Evolutionary conservation across 2,113 vertebrate genomes (phyloP), one percentile per base, ranked within the genome.

Genomic region (Rhynchomys soricoides): DNA sequence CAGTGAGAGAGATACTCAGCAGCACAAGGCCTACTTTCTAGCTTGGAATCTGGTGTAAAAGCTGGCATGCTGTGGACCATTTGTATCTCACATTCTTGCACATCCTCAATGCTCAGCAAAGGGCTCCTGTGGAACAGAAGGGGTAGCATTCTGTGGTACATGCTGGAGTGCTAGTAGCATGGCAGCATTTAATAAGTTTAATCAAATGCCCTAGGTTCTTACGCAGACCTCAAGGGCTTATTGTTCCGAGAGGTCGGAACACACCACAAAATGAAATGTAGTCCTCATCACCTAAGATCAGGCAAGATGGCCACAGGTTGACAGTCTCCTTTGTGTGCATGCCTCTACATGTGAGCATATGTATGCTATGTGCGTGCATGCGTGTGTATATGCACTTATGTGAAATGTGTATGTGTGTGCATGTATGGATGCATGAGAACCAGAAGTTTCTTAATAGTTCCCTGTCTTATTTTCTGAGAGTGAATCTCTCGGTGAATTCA

Each of bases 1-100:
- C 11, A 50, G 48, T 0, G 19, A 57, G 77, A 91, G 26, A 31
- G 89, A 81, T 9, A 55, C 12, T 71, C 55, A 83, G 24, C 34
- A 86, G 6, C 40, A 34, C 16, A 77, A 70, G 40, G 77, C 34
- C 75, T 82, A 40, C 43, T 88, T 79, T 78, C 83, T 55, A 45
- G 77, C 89, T 93, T 77, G 59, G 31, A 96, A 52, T 89, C 45
- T 43, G 31, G 95, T 62, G n/a, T 10, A 75, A 92, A 96, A 83
- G 59, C 74, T 11, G 13, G 29, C 59, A 1, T 26, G 31, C 52
- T 26, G 37, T 43, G 3, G 22, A 77, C 24, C 91, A 68, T 62
- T 34, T 97, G 12, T 15, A 48, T 26, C 55, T 70, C 48, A 21
- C 34, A 70, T 73, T 95, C 50, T 50, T 89, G 21, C 43, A 13